A percentile compares a stretch with the other conserved stretches of the same genome.
Conservation (phyloP, 2,888 invertebrate species). For the Melanargia galathea region DNA sequence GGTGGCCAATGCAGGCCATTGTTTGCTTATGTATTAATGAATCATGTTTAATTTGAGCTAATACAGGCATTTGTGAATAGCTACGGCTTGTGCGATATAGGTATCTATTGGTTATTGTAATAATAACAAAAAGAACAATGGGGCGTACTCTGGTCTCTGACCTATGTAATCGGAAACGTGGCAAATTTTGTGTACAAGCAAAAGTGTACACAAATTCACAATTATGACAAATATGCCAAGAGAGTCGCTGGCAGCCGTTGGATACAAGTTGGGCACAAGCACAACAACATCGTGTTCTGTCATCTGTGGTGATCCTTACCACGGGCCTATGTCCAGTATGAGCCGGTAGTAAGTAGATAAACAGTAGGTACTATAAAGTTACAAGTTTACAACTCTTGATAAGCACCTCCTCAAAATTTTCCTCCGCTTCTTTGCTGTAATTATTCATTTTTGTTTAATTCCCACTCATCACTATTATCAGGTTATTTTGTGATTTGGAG, state of each 20-base stretch:
- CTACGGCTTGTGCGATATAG: background rate
- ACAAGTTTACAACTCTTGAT: no score
- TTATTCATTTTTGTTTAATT: background rate
- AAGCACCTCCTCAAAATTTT: background rate
- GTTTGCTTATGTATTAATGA: constrained; percentile 25
- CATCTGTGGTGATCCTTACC: no score
- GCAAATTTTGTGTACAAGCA: no score
- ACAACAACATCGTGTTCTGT: no score
- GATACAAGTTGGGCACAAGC: no score
- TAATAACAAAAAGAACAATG: constrained; percentile 7
- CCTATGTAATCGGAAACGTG: background rate
- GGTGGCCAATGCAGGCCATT: constrained; percentile 24
- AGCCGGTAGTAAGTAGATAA: no score
- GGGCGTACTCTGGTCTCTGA: background rate
- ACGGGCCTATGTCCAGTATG: no score
- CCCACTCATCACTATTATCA: no score
- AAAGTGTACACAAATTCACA: no score
- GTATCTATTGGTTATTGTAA: background rate
- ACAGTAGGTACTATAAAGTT: no score
- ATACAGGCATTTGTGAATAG: constrained; percentile 13
- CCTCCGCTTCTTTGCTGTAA: background rate
- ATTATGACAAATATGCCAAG: no score
- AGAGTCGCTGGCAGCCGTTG: no score
- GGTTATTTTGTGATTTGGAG: background rate
- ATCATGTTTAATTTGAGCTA: constrained; percentile 23